phyloP scores from a whole-genome alignment of 2,113 vertebrate species.

The Rynchops niger region DNA sequence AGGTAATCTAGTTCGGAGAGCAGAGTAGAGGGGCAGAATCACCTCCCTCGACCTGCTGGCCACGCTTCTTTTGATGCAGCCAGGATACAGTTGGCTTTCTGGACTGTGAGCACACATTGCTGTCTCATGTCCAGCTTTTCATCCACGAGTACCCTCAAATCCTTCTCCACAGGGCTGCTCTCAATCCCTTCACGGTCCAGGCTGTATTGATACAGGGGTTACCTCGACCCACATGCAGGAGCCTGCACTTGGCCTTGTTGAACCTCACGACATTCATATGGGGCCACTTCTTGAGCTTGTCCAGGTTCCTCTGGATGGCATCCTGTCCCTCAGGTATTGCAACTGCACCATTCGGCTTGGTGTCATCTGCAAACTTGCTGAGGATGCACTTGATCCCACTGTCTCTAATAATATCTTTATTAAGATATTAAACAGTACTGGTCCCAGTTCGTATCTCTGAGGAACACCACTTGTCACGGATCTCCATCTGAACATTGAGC shows the following conservation, averaged over 20 bases:
- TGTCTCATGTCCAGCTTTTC: not conserved
- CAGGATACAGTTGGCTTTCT: not conserved
- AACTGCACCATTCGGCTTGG: not conserved
- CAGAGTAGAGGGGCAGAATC: not conserved
- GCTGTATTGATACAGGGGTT: not conserved
- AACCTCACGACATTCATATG: not conserved
- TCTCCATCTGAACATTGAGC: not conserved
- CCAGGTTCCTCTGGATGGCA: not conserved
- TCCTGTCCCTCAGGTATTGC: accelerated
- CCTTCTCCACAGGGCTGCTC: not conserved
- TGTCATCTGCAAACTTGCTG: not conserved
- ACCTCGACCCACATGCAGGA: no score
- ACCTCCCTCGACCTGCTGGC: not conserved
- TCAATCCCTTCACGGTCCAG: not conserved
- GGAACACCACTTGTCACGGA: not conserved
- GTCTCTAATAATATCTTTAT: no score
- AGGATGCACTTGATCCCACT: not conserved
- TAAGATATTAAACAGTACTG: not conserved
- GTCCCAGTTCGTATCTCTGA: accelerated
- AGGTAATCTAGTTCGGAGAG: not conserved
- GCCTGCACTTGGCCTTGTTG: not conserved
- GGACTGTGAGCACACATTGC: not conserved
- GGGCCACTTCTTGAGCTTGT: not conserved
- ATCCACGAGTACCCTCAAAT: not conserved
- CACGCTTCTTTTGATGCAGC: no score